Evolutionary conservation across 1,140 invertebrate genomes (phyloP).

Genomic region (Pogonomyrmex californicus): DNA sequence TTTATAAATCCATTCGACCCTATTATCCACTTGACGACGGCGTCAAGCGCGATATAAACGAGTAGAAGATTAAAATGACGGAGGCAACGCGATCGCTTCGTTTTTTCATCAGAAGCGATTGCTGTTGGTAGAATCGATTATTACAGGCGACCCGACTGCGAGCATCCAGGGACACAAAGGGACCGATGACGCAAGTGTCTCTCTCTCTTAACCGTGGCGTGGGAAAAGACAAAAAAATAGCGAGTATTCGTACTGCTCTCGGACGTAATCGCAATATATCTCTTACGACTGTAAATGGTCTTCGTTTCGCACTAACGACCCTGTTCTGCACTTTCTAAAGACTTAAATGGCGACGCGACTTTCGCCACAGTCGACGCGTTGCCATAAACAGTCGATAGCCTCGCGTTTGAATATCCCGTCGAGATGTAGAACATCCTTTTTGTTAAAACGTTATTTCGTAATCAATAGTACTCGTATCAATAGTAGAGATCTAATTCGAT

Average conservation of each 20-base stretch:
- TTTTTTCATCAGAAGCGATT: constrained; percentile 5
- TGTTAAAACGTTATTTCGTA: constrained; percentile 32
- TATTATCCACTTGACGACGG: background rate
- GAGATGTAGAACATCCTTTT: constrained; percentile 2
- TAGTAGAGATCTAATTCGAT: background rate
- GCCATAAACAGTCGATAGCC: constrained; percentile 41
- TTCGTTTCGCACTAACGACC: constrained; percentile 58
- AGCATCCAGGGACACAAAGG: constrained; percentile 13
- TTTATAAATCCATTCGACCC: background rate
- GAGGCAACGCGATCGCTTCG: background rate
- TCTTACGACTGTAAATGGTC: constrained; percentile 39
- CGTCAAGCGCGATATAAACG: background rate
- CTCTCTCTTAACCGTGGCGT: background rate
- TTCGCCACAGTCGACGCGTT: constrained; percentile 13
- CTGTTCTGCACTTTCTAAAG: constrained; percentile 45
- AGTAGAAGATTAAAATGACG: background rate
- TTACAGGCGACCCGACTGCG: constrained; percentile 10
- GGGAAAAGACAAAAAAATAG: constrained; percentile 52
- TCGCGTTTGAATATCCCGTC: background rate
- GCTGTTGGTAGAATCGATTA: constrained; percentile 40
- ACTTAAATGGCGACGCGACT: constrained; percentile 54
- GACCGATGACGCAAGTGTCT: constrained; percentile 27
- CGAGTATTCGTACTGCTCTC: background rate
- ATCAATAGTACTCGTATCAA: too few species aligned
- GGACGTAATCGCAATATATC: constrained; percentile 35